Base-by-base conservation (phyloP, 1,140 invertebrate species). In the Hylyphantes graminicola region DNA sequence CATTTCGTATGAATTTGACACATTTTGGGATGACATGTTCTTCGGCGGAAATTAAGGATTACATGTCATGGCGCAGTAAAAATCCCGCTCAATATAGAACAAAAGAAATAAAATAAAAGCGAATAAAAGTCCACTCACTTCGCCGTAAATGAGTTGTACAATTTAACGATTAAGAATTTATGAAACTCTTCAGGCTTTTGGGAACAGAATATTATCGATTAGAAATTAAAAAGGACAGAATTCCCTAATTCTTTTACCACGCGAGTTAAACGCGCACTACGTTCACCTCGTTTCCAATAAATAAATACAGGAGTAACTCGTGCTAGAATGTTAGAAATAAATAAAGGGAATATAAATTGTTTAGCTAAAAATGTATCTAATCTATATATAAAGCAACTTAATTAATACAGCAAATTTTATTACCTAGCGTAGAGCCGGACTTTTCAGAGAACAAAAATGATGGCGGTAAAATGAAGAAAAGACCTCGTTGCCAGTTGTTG, bases 381-480 rank as follows among this genome's bases (percentile, higher is more conserved):
- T 8, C 13, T 7, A 4, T 8, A 15, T 1, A 74, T 12, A 21
- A 57, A 51, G 17, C 6, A 35, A 35, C 35, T 35, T 35, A 35
- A 2, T 5, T 35, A 35, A 35, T 35, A 5, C 9, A 13, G n/a
- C 10, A 57, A 8, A 12, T 48, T 15, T 11, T 7, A 15, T 73
- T 73, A 73, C 70, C 17, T 70, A 53, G 11, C 51, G 13, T 21
- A 9, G 11, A 10, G 72, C 72, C 72, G 72, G 54, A 74, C 11
- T 51, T 21, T 74, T 74, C 21, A 21, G 54, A 74, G 72, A 74
- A 57, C 57, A 57, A 74, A 15, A 21, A 15, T 74, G 53, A 74
- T 74, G 72, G 72, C 72, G 72, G 72, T 74, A 74, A 74, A 35
- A 57, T 57, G 72, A 74, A 17, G 72, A 55, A 74, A 57, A 74